phyloP scores from a whole-genome alignment of 2,797 vertebrate species.

The Ispidina lecontei region DNA sequence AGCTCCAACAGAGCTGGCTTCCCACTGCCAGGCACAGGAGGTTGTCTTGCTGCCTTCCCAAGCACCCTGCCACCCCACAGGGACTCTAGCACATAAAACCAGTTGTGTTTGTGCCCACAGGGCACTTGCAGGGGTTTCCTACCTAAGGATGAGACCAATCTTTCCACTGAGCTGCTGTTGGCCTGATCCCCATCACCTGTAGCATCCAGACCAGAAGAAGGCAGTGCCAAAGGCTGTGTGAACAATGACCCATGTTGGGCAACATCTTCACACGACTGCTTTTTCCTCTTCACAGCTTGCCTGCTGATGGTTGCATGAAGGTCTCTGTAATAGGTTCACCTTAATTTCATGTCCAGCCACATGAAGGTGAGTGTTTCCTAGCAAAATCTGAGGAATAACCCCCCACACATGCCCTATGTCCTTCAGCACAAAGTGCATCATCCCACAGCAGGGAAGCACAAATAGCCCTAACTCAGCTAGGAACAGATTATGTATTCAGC shows the following conservation, averaged over 20 bases:
- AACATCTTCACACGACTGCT: neutral
- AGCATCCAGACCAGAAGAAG: neutral
- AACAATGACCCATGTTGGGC: fast-evolving
- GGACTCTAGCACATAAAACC: fast-evolving
- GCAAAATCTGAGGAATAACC: neutral
- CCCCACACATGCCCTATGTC: fast-evolving
- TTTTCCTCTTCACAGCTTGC: neutral
- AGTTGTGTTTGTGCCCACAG: neutral
- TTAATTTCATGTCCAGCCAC: neutral
- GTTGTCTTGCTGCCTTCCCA: neutral
- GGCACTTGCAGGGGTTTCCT: neutral
- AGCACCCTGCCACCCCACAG: fast-evolving
- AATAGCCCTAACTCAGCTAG: neutral
- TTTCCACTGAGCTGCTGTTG: neutral
- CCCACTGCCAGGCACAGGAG: fast-evolving
- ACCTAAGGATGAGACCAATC: neutral
- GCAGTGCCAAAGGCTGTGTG: neutral
- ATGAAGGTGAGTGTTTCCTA: neutral
- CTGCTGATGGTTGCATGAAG: neutral
- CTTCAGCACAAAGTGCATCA: neutral
- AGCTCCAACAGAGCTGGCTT: neutral
- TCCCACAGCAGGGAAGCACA: neutral
- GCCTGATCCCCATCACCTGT: neutral
- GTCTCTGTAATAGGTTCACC: neutral
- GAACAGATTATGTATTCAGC: neutral